Evolutionary conservation across 2,113 vertebrate species (phyloP).

Genomic region (Euleptes europaea): DNA sequence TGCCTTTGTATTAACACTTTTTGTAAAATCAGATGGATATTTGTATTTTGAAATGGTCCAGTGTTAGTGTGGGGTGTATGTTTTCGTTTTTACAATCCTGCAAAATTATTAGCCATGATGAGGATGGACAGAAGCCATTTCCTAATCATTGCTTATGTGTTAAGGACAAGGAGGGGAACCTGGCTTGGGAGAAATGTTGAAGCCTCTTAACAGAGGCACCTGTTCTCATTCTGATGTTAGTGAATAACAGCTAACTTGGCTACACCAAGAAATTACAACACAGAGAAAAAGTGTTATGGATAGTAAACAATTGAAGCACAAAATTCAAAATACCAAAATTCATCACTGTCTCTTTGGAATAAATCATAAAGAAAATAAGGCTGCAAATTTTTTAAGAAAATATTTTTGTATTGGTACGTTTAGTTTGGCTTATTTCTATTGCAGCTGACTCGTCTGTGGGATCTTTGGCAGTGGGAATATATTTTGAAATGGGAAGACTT

Average conservation of each 20-base stretch:
- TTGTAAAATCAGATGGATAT: constrained; percentile 68
- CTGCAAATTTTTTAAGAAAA: background rate
- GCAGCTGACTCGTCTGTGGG: too few species aligned
- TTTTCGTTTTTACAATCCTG: constrained; percentile 62
- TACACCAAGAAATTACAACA: background rate
- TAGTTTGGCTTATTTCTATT: too few species aligned
- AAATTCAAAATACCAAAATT: background rate
- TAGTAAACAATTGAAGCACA: constrained; percentile 21
- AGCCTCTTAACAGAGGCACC: constrained; percentile 8
- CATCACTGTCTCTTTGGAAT: background rate
- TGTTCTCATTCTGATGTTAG: constrained; percentile 19
- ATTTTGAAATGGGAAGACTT: constrained; percentile 36
- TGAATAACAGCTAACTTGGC: constrained; percentile 32
- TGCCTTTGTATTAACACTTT: constrained; percentile 72
- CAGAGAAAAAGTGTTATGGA: background rate
- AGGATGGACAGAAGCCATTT: constrained; percentile 30
- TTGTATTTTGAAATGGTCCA: constrained; percentile 67
- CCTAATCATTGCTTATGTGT: background rate
- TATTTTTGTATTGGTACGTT: background rate
- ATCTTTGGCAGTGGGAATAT: background rate
- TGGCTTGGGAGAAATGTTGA: constrained; percentile 31
- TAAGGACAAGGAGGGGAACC: constrained; percentile 15
- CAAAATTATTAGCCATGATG: constrained; percentile 50
- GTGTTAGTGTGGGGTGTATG: constrained; percentile 68
- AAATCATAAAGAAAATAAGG: background rate